These are phyloP conservation scores for Sminthopsis crassicaudata DNA, from an alignment of 2,113 vertebrate genomes.

Conservation along the genomic window DNA sequence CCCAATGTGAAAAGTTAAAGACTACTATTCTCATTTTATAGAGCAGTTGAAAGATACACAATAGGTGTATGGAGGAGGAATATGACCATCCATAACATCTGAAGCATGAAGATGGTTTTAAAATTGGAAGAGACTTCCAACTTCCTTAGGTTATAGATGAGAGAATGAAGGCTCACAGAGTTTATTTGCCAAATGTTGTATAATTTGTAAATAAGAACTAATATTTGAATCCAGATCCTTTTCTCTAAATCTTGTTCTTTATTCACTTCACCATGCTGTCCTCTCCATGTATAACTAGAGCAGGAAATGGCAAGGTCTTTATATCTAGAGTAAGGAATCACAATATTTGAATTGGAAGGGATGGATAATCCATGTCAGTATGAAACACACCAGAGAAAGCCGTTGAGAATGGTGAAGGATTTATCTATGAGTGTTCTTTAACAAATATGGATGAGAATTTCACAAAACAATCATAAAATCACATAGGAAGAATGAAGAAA, in stretches of 20 bases:
- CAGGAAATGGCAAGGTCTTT: not conserved
- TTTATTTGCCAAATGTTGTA: not conserved
- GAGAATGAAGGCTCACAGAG: not conserved
- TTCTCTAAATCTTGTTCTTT: not conserved
- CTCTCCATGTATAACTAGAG: not conserved
- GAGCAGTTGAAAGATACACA: not conserved
- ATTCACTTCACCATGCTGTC: not conserved
- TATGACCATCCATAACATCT: not conserved
- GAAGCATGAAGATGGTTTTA: not conserved
- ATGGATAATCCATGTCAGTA: not conserved
- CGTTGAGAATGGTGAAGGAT: not conserved
- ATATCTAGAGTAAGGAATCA: not conserved
- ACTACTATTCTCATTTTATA: not conserved
- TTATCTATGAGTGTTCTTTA: not conserved
- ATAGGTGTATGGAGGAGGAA: not conserved
- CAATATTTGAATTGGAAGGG: not conserved
- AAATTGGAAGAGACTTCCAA: not conserved
- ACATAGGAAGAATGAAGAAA: not conserved
- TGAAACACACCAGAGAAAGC: not conserved
- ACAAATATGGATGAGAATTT: not conserved
- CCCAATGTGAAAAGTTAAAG: not conserved
- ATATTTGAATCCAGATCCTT: not conserved
- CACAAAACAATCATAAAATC: not conserved
- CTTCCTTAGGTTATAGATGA: not conserved
- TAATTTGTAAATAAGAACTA: not conserved